Evolutionary conservation across 2,888 invertebrate species (phyloP).

Genomic region (Lasioglossum leucozonium): DNA sequence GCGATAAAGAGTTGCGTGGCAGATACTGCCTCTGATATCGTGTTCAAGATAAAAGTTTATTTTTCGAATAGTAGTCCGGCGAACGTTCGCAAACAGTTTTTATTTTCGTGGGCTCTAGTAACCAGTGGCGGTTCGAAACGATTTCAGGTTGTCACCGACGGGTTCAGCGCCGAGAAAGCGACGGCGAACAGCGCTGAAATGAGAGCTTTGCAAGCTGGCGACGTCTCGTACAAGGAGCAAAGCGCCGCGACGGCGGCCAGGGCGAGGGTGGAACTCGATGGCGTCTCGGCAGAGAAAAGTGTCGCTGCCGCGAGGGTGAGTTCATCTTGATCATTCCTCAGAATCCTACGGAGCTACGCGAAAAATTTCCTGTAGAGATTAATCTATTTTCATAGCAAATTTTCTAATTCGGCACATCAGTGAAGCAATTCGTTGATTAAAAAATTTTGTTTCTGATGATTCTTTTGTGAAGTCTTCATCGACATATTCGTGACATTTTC

Average conservation of each 20-base stretch:
- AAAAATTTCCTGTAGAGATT: background rate
- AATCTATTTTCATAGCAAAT: background rate
- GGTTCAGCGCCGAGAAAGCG: slow-evolving; percentile 92
- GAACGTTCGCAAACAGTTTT: background rate
- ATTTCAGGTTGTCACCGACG: slow-evolving; percentile 90
- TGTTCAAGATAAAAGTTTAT: background rate
- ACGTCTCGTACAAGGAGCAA: slow-evolving; percentile 92
- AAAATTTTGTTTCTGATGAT: background rate
- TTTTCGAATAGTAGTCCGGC: background rate
- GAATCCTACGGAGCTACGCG: background rate
- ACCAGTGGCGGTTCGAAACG: background rate
- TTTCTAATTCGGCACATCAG: background rate
- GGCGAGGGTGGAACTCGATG: slow-evolving; percentile 93
- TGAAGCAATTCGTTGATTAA: background rate
- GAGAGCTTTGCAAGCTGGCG: slow-evolving; percentile 92
- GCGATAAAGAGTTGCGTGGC: background rate
- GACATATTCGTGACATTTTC: background rate
- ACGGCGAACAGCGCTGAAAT: slow-evolving; percentile 90
- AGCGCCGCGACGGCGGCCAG: slow-evolving; percentile 91
- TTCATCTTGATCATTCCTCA: background rate
- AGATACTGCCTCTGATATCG: background rate
- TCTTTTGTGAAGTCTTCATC: background rate
- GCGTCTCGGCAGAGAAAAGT: slow-evolving; percentile 94
- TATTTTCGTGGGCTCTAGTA: background rate
- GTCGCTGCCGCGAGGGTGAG: slow-evolving; percentile 92